A percentile compares a stretch with the other conserved stretches of the same genome.
phyloP scores from a whole-genome alignment of 2,113 vertebrate genomes.

The Coryphaenoides rupestris region DNA sequence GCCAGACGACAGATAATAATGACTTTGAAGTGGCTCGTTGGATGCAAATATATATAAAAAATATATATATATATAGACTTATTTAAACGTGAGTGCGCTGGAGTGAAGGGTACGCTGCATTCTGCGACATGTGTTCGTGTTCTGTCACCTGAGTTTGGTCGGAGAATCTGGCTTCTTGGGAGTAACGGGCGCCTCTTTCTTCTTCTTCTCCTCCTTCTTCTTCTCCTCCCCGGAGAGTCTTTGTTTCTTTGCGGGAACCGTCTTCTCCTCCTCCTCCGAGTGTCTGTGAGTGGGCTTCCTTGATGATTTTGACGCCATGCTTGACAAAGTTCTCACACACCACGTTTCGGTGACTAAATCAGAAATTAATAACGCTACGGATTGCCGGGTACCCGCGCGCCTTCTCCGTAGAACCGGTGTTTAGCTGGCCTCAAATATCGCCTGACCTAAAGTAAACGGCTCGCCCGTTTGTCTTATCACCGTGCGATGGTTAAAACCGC shows the following conservation, averaged over 20 bases:
- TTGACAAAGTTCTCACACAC: too few species aligned
- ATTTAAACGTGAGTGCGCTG: neutral
- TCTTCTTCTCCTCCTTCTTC: constrained; percentile 45
- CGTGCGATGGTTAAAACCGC: too few species aligned
- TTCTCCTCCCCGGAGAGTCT: constrained; percentile 68
- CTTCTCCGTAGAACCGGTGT: neutral
- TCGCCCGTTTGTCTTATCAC: neutral
- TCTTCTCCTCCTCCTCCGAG: too few species aligned
- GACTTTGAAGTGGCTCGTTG: too few species aligned
- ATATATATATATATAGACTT: too few species aligned
- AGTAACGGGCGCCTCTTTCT: too few species aligned
- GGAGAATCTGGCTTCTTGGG: constrained; percentile 34
- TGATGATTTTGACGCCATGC: too few species aligned
- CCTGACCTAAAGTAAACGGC: constrained; percentile 45
- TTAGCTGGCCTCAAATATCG: constrained; percentile 38
- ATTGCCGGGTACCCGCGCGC: too few species aligned
- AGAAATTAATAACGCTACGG: too few species aligned
- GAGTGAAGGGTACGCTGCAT: neutral
- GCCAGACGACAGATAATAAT: neutral
- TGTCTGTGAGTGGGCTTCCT: too few species aligned
- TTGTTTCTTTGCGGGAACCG: neutral
- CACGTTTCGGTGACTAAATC: too few species aligned
- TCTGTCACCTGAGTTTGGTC: constrained; percentile 58
- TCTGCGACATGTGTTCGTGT: neutral
- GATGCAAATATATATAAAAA: too few species aligned